phyloP scores from a whole-genome alignment of 1,140 invertebrate species.

The Drosophila neocordata region DNA sequence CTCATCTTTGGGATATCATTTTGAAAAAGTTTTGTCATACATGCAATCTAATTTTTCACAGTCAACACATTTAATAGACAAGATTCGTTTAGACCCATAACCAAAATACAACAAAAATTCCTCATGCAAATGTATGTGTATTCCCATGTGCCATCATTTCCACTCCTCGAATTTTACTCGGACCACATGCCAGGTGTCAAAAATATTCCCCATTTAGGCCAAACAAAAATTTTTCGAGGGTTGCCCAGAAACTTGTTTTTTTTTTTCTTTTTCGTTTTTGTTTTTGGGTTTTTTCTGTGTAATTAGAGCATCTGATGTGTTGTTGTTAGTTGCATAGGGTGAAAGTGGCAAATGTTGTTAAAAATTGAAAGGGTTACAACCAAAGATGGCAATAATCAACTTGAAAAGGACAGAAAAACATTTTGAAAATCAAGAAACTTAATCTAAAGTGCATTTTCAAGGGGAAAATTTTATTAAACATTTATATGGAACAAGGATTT shows the following conservation, averaged over 20 bases:
- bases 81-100: constrained; percentile 18
- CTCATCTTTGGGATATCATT: constrained; percentile 17
- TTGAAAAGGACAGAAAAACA: not conserved
- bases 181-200: constrained; percentile 68
- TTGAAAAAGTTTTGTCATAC: constrained; percentile 71
- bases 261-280: constrained; percentile 23
- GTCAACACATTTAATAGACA: constrained; percentile 56
- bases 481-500: not conserved
- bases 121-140: constrained; percentile 17
- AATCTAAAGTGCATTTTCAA: not conserved
- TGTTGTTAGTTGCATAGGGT: constrained; percentile 34
- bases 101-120: constrained; percentile 8
- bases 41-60: constrained; percentile 69
- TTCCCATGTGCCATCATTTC: constrained; percentile 46
- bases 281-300: constrained; percentile 48
- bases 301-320: constrained; percentile 57
- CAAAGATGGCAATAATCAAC: constrained; percentile 16
- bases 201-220: constrained; percentile 46
- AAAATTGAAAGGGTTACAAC: constrained; percentile 42
- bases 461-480: not conserved
- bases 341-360: constrained; percentile 53
- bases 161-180: constrained; percentile 7
- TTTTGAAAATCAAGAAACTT: not conserved
- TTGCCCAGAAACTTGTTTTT: constrained; percentile 24
- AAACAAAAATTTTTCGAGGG: constrained; percentile 25